phyloP scores from a whole-genome alignment of 2,888 invertebrate species.

The Hofmannophila pseudospretella region DNA sequence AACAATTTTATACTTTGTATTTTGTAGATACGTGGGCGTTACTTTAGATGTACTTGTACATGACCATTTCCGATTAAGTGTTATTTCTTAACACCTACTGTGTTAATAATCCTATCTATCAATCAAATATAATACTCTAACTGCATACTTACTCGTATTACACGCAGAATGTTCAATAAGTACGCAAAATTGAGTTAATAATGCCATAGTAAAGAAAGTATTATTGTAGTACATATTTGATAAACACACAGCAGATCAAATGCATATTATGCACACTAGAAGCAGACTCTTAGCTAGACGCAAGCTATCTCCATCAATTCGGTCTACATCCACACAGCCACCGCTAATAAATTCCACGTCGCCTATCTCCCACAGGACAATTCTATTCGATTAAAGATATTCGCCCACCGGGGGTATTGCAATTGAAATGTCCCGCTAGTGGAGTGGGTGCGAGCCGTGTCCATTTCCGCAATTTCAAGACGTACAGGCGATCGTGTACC shows the following conservation, averaged over 20 bases:
- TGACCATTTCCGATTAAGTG: not conserved
- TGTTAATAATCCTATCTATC: too few species aligned
- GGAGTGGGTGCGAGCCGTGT: constrained; percentile 65
- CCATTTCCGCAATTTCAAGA: constrained; percentile 76
- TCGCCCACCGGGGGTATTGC: constrained; percentile 53
- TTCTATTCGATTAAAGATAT: constrained; percentile 48
- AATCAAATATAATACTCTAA: too few species aligned
- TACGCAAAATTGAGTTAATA: too few species aligned
- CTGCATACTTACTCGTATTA: too few species aligned
- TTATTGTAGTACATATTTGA: too few species aligned
- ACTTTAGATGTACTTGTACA: constrained; percentile 1
- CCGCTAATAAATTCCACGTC: constrained; percentile 22
- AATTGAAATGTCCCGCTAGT: constrained; percentile 75
- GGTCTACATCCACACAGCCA: constrained; percentile 5
- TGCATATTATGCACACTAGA: too few species aligned
- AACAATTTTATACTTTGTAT: constrained; percentile 4
- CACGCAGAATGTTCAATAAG: too few species aligned
- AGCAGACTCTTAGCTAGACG: too few species aligned
- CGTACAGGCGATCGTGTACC: constrained; percentile 72
- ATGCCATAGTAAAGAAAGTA: too few species aligned
- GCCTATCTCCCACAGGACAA: constrained; percentile 25
- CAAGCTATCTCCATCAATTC: too few species aligned
- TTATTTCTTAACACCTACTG: too few species aligned
- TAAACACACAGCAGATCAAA: too few species aligned
- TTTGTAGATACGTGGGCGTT: not conserved